Evolutionary conservation across 2,113 vertebrate species (phyloP), one percentile per base, ranked within the genome.

Genomic region (Nicator chloris): DNA sequence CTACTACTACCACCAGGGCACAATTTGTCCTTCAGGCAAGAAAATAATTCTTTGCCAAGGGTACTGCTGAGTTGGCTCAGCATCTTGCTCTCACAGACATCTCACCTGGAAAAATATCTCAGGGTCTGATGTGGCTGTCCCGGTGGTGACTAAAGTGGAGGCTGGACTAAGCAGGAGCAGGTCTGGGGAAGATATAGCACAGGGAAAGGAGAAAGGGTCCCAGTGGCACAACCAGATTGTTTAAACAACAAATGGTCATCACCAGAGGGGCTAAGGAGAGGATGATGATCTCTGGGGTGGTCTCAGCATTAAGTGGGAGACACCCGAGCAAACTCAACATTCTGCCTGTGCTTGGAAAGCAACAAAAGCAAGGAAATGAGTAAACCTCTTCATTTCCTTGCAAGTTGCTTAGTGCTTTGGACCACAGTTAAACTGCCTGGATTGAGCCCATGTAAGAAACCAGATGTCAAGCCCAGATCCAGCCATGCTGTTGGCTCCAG

Each of bases 401-500:
- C 5, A 64, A 42, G 30, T 26, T 73, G 7, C 37, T 45, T 31
- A 23, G 30, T 30, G 35, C 33, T 87, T 50, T 56, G 71, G 44
- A 56, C 72, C 75, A 30, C 39, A 45, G 47, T 0, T 5, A 59
- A 77, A 50, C 35, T 59, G 47, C 59, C n/a, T 0, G 0, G n/a
- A 71, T 18, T 10, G 28, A 71, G 28, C 50, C 49, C 44, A 11
- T 1, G 0, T 42, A 66, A 54, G 27, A 47, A 54, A n/a, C 19
- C 3, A 16, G 60, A 81, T 1, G 1, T 27, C 71, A 69, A 92
- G 26, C n/a, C 35, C 39, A 33, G 47, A 56, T 31, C 33, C 33
- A 89, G 54, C 16, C 44, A 57, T 0, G 0, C 22, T 66, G 27
- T 44, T 88, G 54, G 53, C 61, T 82, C 42, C 0, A 0, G 33